These are phyloP conservation scores for Autographa gamma DNA, from an alignment of 2,888 invertebrate genomes.

Conservation along the genomic window DNA sequence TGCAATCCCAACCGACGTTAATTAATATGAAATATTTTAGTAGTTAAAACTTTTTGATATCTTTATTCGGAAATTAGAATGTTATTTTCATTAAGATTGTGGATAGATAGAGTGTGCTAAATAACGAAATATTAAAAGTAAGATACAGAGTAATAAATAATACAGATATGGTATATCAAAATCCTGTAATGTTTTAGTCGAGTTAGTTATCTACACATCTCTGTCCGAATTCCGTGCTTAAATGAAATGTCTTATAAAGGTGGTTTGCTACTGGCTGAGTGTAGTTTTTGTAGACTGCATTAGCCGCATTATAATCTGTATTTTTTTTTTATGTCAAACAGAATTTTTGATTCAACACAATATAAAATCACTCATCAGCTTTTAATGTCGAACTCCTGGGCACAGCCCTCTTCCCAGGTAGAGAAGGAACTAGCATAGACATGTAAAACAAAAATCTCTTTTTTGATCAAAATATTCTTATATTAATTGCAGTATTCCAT, in stretches of 20 bases:
- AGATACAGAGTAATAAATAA: constrained; percentile 58
- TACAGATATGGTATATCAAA: constrained; percentile 51
- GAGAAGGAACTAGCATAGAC: too few relatives aligned
- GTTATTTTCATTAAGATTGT: constrained; percentile 40
- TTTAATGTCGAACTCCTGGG: too few relatives aligned
- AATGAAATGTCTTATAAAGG: constrained; percentile 52
- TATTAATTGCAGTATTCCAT: too few relatives aligned
- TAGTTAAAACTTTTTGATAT: constrained; percentile 13
- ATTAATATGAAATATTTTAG: neutral
- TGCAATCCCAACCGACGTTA: neutral
- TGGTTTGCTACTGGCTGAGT: neutral
- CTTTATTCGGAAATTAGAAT: constrained; percentile 21
- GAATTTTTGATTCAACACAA: too few relatives aligned
- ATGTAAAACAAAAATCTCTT: too few relatives aligned
- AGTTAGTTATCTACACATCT: constrained; percentile 68
- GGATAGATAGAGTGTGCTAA: constrained; percentile 38
- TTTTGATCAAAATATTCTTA: too few relatives aligned
- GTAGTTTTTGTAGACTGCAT: too few relatives aligned
- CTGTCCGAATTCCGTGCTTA: constrained; percentile 68
- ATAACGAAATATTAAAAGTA: constrained; percentile 22
- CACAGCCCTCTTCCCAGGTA: too few relatives aligned
- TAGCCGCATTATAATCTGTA: too few relatives aligned
- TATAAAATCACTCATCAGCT: too few relatives aligned
- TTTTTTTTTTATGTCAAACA: too few relatives aligned
- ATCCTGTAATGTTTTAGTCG: constrained; percentile 69